Evolutionary conservation across 1,140 invertebrate species (phyloP), one percentile per base, ranked within the genome.

Genomic region (Listronotus bonariensis): DNA sequence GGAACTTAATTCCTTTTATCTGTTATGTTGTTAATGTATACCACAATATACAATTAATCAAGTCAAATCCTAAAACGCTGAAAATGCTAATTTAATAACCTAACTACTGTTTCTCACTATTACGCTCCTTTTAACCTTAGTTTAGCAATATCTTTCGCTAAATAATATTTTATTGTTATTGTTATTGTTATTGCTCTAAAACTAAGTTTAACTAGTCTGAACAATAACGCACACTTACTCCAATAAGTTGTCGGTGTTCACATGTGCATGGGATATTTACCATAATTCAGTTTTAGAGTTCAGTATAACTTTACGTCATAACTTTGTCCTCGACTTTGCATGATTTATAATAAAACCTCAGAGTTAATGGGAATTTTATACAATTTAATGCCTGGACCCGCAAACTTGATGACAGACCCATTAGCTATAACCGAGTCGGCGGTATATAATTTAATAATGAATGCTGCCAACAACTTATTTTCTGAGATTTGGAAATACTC

Each of bases 261-360:
- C 36, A 55, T 55, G 53, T 42, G 40, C 6, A 42, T 18, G 36
- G 53, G 40, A 55, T 41, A 42, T 42, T 55, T 41, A 36, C 53
- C 53, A 42, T 42, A 55, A 55, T 55, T 55, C 38, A 42, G 36
- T 55, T 55, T 55, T 55, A 42, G 53, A 41, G 53, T 55, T 55
- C 18, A 26, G 31, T 42, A 17, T 20, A 55, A 55, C 53, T 55
- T 55, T 55, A 15, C 40, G 53, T 18, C 38, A 55, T 55, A 55
- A 55, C 17, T 55, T 55, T 26, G 36, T 42, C 18, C 53, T 36
- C 17, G 36, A 17, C 38, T 42, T 42, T 41, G 36, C 53, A 55
- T 55, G 40, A 55, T 55, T 42, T 41, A 55, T 41, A 55, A 55
- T 42, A 34, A 42, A 38, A 53, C 38, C 17, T 7, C 18, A 34